Conservation (phyloP, 2,888 invertebrate genomes). For the Julus scanicus region DNA sequence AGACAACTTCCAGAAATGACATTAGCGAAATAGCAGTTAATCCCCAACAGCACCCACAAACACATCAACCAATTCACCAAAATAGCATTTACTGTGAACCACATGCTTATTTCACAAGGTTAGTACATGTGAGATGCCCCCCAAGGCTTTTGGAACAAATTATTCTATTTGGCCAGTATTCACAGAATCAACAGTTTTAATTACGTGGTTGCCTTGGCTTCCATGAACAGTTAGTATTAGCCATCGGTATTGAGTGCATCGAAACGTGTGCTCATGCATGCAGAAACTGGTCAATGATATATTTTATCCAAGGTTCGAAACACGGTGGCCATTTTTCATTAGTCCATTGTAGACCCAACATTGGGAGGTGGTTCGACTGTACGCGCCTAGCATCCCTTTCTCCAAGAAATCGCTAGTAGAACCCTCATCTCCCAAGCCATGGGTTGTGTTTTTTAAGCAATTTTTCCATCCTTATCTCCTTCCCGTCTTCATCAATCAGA, state of each 20-base stretch:
- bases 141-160: neutral
- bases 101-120: neutral
- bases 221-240: neutral
- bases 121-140: neutral
- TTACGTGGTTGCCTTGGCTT: neutral
- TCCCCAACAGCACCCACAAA: neutral
- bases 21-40: neutral
- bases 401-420: neutral
- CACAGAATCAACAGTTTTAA: neutral
- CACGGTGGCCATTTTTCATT: neutral
- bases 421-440: neutral
- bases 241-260: neutral
- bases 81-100: neutral
- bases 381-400: neutral
- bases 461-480: conserved; percentile 48
- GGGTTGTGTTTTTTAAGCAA: neutral
- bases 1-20: neutral
- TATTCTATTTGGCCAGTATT: neutral
- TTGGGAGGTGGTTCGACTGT: neutral
- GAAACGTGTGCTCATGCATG: neutral
- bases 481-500: conserved; percentile 50
- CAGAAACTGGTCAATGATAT: neutral
- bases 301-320: no score
- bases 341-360: neutral
- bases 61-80: neutral